Evolutionary conservation across 2,797 vertebrate genomes (phyloP).

Genomic region (Mormyrops boulengeri): DNA sequence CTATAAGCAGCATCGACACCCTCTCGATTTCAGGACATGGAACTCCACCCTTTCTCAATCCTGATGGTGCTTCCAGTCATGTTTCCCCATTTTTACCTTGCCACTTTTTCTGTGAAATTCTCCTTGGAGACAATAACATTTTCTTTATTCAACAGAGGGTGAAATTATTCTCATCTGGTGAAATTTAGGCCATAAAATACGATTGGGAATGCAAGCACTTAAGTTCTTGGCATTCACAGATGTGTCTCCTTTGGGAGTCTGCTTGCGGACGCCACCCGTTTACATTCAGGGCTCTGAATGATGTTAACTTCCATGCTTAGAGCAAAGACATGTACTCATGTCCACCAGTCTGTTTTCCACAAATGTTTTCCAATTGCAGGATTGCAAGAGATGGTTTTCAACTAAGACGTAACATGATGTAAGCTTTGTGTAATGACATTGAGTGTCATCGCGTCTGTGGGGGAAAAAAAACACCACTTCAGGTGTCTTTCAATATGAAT

Average conservation of each 20-base stretch:
- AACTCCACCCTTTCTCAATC: not conserved
- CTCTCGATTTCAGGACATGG: not conserved
- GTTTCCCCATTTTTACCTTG: not conserved
- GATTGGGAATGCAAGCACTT: not conserved
- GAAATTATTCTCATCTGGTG: not conserved
- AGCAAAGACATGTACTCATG: not conserved
- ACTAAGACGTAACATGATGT: not conserved
- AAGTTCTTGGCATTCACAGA: not conserved
- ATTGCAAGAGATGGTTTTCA: not conserved
- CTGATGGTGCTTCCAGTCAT: not conserved
- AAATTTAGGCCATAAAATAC: not conserved
- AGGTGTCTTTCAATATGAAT: not conserved
- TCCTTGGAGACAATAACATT: not conserved
- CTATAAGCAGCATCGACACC: not conserved
- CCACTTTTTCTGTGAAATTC: not conserved
- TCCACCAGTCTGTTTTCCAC: not conserved
- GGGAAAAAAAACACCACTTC: not conserved
- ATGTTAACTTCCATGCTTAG: not conserved
- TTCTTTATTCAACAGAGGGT: not conserved
- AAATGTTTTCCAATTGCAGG: not conserved
- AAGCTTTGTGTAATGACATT: not conserved
- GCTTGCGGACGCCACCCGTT: not conserved
- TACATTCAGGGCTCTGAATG: not conserved
- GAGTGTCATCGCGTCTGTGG: no score
- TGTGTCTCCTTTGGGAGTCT: not conserved